Evolutionary conservation across 2,888 invertebrate genomes (phyloP), one percentile per base, ranked within the genome.

Genomic region (Trissonchulus latispiculum): DNA sequence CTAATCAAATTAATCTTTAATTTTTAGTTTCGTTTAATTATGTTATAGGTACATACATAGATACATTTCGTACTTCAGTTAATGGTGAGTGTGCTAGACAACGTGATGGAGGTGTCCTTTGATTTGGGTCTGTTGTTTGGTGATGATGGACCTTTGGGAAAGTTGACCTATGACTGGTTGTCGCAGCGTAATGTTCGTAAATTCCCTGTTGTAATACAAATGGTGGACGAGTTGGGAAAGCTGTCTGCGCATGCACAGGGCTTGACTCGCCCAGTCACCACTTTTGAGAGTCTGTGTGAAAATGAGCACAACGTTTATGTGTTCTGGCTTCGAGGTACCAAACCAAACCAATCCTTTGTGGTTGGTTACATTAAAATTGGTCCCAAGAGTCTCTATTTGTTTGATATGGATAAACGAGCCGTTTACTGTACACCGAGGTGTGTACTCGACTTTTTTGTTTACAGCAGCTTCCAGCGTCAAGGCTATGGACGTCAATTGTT

Each of bases 381-480:
- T 36, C 87, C 87, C 76, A 96, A 95, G 86, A 90, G 91, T 80
- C 86, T 97, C 72, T 97, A 92, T 85, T 87, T 95, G 18, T 75
- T 71, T 61, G 75, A 76, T 36, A 33, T 28, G 33, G 29, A 32
- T 23, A 61, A 29, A 37, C 31, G 31, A 64, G 23, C 71, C 1
- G 66, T 35, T 59, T 61, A 64, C 28, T 64, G 15, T 72, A 88
- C 90, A 76, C 90, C 94, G 0, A 86, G 92, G 33, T 95, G 95
- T 84, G 88, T 97, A 75, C 87, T 97, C 70, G 96, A 97, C 84
- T 97, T 97, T 86, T 97, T 90, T 84, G 88, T 97, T 32, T 85
- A 91, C 80, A 90, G 90, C 82, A 88, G 90, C 0, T 88, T 89
- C 69, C 96, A 95, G 84, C 89, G 95, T 72, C 88, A 88, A 82